phyloP scores from a whole-genome alignment of 2,113 vertebrate species.

The Caranx ignobilis region DNA sequence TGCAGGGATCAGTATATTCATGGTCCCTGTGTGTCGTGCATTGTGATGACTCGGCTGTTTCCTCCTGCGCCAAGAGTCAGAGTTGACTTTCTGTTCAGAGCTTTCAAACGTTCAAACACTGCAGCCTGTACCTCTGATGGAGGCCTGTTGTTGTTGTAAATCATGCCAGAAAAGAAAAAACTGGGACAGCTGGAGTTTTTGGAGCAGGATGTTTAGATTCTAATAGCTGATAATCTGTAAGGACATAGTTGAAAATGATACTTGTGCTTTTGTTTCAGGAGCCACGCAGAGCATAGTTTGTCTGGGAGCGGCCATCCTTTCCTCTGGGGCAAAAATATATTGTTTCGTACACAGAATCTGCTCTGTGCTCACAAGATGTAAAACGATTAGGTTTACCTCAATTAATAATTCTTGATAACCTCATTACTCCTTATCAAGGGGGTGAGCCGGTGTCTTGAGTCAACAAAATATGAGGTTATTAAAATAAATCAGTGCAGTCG shows the following conservation, averaged over 20 bases:
- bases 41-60: not conserved
- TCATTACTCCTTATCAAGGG: slow-evolving; percentile 1
- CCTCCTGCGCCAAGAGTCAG: not conserved
- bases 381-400: slow-evolving; percentile 1
- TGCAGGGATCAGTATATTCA: not conserved
- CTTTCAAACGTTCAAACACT: not conserved
- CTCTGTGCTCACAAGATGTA: slow-evolving; percentile 5
- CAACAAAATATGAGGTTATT: slow-evolving; percentile 2
- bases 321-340: not conserved
- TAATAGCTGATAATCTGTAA: slow-evolving; percentile 15
- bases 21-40: not conserved
- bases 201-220: slow-evolving; percentile 24
- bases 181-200: slow-evolving; percentile 34
- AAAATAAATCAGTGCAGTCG: slow-evolving; percentile 22
- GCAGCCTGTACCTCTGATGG: not conserved
- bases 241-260: slow-evolving; percentile 19
- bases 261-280: slow-evolving; percentile 15
- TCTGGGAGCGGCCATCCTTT: slow-evolving; percentile 23
- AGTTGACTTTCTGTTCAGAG: slow-evolving; percentile 2
- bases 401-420: slow-evolving; percentile 14
- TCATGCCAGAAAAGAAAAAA: slow-evolving; percentile 23
- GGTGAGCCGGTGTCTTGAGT: not conserved
- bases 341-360: not conserved
- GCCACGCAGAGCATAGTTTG: not conserved
- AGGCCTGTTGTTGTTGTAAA: slow-evolving; percentile 2